Base-by-base conservation (phyloP, 2,797 vertebrate genomes). In the Allobates femoralis region DNA sequence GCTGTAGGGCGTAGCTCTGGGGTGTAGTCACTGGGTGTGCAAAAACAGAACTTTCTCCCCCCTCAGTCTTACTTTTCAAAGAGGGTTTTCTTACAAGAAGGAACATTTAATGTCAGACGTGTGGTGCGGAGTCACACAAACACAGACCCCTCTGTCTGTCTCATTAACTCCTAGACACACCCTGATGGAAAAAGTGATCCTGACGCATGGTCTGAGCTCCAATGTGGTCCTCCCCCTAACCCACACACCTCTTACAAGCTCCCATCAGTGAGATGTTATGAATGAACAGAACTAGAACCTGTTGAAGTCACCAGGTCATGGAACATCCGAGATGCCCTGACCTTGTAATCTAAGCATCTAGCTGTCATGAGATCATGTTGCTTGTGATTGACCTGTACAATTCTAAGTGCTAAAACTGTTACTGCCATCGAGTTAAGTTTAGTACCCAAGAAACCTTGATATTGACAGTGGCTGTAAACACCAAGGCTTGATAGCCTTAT, bases 111-210 rank as follows among this genome's bases (percentile, higher is more conserved):
- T 81, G 82, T 84, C 77, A 84, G 82, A 62, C 77, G 76, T 84
- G 86, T 83, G 58, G 69, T 81, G 69, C 46, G 50, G 75, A 60
- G 77, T 84, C 82, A 80, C 50, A 66, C 67, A 64, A 84, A 88
- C 86, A 88, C 82, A 88, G 86, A 85, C 86, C 86, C 82, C 82
- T 88, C 86, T 88, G 86, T 87, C 81, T 84, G 64, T 41, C 67
- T 67, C 41, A 84, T 76, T 87, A 78, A 81, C 77, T 88, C 58
- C 67, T n/a, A 66, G 77, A 67, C 86, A 88, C 86, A 88, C 86
- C 86, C 86, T 80, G 86, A 88, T 76, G 86, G 86, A 88, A 88
- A 88, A 88, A 85, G 37, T 88, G 77, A 88, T 83, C 66, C 69
- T 46, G 55, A 53, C 62, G 41, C 77, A 64, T 56, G 74, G 37